Evolutionary conservation across 2,113 vertebrate species (phyloP), one percentile per base, ranked within the genome.

Genomic region (Laterallus jamaicensis): DNA sequence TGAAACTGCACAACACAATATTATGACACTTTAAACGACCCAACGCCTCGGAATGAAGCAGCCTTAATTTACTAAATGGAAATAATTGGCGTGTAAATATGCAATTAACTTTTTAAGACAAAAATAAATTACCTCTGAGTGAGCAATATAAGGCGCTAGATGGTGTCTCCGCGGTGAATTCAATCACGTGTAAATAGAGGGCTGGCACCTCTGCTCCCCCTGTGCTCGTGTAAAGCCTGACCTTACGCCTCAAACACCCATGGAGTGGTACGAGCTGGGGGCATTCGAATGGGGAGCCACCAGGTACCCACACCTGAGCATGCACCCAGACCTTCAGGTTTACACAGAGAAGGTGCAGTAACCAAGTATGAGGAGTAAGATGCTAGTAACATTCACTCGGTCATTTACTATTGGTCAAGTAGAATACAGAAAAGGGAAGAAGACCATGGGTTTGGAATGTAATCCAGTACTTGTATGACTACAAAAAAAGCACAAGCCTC

Each of bases 91-190:
- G n/a, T 64, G 25, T 74, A 76, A 79, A 80, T n/a, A 64, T 0
- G 15, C 31, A 80, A 70, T 71, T 89, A 79, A 70, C 40, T 77
- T 87, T 64, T 93, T 66, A 71, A 86, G 64, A 81, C 32, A 77
- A 83, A 69, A 82, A 39, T 6, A 66, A 82, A 66, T 37, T 55
- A 56, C 29, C 39, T 84, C 82, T 52, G 37, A 73, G 66, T 56
- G 49, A 62, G 29, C 19, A 75, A 54, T n/a, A 29, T 63, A 94
- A 94, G 82, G 82, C 91, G 81, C 93, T 86, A 50, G 40, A 86
- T 52, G 5, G 79, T 59, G 80, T 77, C 25, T 55, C 40, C 1
- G 4, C 14, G 78, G 42, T 14, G 73, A 79, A 82, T 28, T 0
- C 40, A 56, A 56, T 49, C 3, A 5, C 60, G 64, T 50, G 71